Percentiles rank a stretch among this genome's conserved stretches.
Evolutionary conservation across 2,113 vertebrate species (phyloP).

Genomic region (Aphyosemion australe): DNA sequence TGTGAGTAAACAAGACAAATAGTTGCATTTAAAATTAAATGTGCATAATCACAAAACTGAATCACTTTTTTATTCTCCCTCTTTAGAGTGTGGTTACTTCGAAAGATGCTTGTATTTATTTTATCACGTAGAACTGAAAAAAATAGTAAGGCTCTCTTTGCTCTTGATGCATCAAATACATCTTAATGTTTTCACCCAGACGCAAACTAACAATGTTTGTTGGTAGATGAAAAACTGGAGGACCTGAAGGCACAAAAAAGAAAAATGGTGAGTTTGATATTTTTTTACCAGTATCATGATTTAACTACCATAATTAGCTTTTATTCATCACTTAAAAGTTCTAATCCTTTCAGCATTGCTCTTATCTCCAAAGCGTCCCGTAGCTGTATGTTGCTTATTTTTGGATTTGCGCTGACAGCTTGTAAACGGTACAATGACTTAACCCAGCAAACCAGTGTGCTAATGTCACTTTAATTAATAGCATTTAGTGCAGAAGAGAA

Average conservation of each 20-base stretch:
- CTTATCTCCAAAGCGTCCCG: slow-evolving; percentile 82
- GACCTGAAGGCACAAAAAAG: slow-evolving; percentile 92
- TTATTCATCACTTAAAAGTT: background rate
- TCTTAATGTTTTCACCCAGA: background rate
- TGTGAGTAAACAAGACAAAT: slow-evolving; percentile 86
- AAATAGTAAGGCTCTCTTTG: slow-evolving; percentile 93
- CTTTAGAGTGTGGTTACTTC: slow-evolving; percentile 90
- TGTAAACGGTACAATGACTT: slow-evolving; percentile 94
- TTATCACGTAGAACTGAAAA: slow-evolving; percentile 92
- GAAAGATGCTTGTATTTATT: slow-evolving; percentile 89
- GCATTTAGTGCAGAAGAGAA: slow-evolving; percentile 92
- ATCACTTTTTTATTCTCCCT: background rate
- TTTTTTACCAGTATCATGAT: background rate
- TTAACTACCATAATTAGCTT: background rate
- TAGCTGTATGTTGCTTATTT: slow-evolving; percentile 86
- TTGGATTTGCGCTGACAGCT: slow-evolving; percentile 88
- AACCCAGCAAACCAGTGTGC: slow-evolving; percentile 91
- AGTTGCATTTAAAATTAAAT: background rate
- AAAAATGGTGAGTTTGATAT: slow-evolving; percentile 93
- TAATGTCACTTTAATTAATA: slow-evolving; percentile 99
- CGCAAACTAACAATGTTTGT: slow-evolving; percentile 37
- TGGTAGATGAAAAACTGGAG: slow-evolving; percentile 90
- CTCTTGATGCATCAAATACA: background rate
- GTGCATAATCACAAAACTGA: background rate
- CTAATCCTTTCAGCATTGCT: slow-evolving; percentile 62